phyloP scores from a whole-genome alignment of 2,888 invertebrate species.

The Andrena praecox region DNA sequence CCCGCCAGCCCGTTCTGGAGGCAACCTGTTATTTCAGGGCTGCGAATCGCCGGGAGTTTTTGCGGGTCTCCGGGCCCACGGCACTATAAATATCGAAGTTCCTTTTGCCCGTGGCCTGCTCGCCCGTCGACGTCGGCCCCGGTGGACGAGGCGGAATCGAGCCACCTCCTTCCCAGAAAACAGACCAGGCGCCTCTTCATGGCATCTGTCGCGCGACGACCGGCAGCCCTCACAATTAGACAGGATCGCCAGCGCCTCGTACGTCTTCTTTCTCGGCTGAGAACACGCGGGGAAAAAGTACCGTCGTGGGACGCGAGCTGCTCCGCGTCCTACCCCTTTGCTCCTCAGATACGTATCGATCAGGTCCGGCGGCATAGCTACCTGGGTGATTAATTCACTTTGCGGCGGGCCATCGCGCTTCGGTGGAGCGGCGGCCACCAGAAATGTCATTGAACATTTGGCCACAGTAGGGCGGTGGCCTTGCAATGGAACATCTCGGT shows the following conservation, averaged over 20 bases:
- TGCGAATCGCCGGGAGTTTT: conserved; percentile 80
- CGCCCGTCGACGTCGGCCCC: conserved; percentile 20
- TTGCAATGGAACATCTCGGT: no score
- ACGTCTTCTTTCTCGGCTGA: conserved; percentile 47
- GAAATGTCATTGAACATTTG: background rate
- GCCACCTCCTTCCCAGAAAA: conserved; percentile 65
- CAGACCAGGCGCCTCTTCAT: conserved; percentile 72
- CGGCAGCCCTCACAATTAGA: conserved; percentile 74
- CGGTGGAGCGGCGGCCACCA: background rate
- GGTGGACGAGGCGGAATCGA: conserved; percentile 24
- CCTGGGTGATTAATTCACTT: conserved; percentile 37
- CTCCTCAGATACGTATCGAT: no score
- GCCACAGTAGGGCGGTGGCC: no score
- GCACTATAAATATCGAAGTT: conserved; percentile 79
- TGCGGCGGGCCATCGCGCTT: conserved; percentile 16
- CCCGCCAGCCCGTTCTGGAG: conserved; percentile 62
- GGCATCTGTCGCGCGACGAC: conserved; percentile 75
- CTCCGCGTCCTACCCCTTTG: background rate
- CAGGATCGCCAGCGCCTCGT: conserved; percentile 66
- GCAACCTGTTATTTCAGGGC: conserved; percentile 84
- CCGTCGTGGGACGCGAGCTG: background rate
- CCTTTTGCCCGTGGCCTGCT: conserved; percentile 54
- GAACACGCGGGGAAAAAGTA: conserved; percentile 24
- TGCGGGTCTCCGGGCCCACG: conserved; percentile 74
- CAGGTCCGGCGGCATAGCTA: background rate